Conservation (phyloP, 35 echinoderm and acorn worm genomes). For the Heliocidaris erythrogramma region DNA sequence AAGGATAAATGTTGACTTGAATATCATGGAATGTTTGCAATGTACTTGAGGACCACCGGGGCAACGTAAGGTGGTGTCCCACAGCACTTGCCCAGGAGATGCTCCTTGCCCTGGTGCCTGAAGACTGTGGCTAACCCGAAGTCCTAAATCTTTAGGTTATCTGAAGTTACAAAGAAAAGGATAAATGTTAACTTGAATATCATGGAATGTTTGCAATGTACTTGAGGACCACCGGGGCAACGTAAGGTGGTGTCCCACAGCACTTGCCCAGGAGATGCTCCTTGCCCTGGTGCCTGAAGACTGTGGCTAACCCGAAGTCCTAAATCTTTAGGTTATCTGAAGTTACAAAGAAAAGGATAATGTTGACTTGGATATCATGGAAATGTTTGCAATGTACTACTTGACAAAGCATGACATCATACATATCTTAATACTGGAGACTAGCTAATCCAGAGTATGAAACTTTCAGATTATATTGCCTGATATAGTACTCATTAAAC, state of each 20-base stretch:
- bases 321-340: slow-evolving; percentile 97
- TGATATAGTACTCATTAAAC: no score
- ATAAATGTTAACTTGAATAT: no score
- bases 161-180: slow-evolving; percentile 37
- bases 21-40: no score
- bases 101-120: slow-evolving; percentile 92
- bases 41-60: slow-evolving; percentile 87
- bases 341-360: background rate
- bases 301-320: slow-evolving; percentile 95
- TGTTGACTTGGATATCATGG: no score
- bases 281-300: slow-evolving; percentile 91
- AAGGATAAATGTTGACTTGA: no score
- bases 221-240: slow-evolving; percentile 94
- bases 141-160: slow-evolving; percentile 95
- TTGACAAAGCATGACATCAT: no score
- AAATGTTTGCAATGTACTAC: no score
- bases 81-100: slow-evolving; percentile 75
- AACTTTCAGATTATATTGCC: no score
- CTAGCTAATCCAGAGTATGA: no score
- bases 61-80: slow-evolving; percentile 96
- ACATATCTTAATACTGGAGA: no score
- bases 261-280: slow-evolving; percentile 79
- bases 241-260: slow-evolving; percentile 93
- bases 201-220: no score
- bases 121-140: slow-evolving; percentile 96